Conservation (phyloP, 2,797 vertebrate species). For the Moxostoma hubbsi region DNA sequence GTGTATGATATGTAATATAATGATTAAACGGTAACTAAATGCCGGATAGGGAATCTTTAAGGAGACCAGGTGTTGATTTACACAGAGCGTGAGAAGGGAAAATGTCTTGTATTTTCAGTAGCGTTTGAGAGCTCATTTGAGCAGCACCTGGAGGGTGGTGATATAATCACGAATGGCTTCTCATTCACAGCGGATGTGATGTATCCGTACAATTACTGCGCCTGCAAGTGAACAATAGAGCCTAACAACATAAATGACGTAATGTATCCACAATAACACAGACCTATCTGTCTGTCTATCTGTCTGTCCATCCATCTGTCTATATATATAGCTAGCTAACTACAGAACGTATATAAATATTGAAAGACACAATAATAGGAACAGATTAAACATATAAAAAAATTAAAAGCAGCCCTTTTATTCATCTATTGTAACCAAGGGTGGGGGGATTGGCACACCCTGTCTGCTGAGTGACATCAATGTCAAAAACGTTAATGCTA, state of each 20-base stretch:
- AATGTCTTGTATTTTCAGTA: neutral
- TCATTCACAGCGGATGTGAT: neutral
- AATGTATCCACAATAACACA: too few relatives aligned
- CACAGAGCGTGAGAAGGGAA: conserved; percentile 30
- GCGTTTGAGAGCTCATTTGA: conserved; percentile 26
- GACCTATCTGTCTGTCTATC: neutral
- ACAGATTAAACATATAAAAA: too few relatives aligned
- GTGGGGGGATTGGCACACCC: conserved; percentile 25
- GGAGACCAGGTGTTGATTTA: conserved; percentile 47
- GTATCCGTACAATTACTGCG: conserved; percentile 14
- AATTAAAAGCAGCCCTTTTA: too few relatives aligned
- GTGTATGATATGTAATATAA: conserved; percentile 26
- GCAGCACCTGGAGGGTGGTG: conserved; percentile 35
- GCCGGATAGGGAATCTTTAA: conserved; percentile 36
- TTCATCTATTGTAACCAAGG: too few relatives aligned
- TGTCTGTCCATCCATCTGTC: neutral
- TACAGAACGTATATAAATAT: too few relatives aligned
- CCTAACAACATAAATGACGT: conserved; percentile 25
- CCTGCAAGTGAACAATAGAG: conserved; percentile 26
- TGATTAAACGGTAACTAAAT: conserved; percentile 32
- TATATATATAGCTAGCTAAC: too few relatives aligned
- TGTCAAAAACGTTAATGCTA: conserved; percentile 45
- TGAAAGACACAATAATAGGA: too few relatives aligned
- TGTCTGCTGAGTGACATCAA: conserved; percentile 54
- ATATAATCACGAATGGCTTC: conserved; percentile 8